Evolutionary conservation across 2,888 invertebrate species (phyloP), one percentile per base, ranked within the genome.

Genomic region (Aleiodes testaceus): DNA sequence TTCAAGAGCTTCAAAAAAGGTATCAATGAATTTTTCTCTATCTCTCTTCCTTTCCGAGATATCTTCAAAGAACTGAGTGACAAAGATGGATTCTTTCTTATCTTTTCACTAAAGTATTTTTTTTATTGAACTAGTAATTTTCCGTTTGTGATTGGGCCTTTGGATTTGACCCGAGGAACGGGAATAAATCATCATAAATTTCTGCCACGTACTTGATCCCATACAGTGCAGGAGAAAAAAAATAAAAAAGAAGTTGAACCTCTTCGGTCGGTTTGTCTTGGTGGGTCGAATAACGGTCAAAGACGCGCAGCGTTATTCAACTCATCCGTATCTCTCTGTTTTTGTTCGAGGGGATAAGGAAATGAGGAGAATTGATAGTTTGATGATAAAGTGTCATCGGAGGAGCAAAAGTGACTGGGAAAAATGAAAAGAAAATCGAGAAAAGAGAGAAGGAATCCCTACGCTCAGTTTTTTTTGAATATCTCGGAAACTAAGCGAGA

Each of bases 211-310:
- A 26, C n/a, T 9, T 36, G 59, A 59, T 59, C 59, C 49, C 63
- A 66, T 50, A 66, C 63, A 53, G 66, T 47, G 55, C 52, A 63
- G 66, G 63, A 42, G 47, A 42, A 42, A 14, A 59, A 59, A 59
- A 59, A 9, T 18, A 20, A 26, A n/a, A 9, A 53, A 53, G 66
- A 44, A 66, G 65, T 49, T 55, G 45, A 50, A 42, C 14, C 49
- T 61, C 59, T 16, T 64, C 26, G 42, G 64, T 75, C 77, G 79
- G 79, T 80, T 77, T 76, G 72, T 72, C 73, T 79, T 75, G 85
- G 82, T 85, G 82, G 85, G 85, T 85, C 85, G 78, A 77, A 82
- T 85, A 85, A 85, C 85, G 85, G 85, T 85, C 77, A 78, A 73
- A 79, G 52, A 66, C 49, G 22, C 71, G 59, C 20, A 53, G 79